Conservation (phyloP, 2,113 vertebrate genomes). For the Smithornis capensis region DNA sequence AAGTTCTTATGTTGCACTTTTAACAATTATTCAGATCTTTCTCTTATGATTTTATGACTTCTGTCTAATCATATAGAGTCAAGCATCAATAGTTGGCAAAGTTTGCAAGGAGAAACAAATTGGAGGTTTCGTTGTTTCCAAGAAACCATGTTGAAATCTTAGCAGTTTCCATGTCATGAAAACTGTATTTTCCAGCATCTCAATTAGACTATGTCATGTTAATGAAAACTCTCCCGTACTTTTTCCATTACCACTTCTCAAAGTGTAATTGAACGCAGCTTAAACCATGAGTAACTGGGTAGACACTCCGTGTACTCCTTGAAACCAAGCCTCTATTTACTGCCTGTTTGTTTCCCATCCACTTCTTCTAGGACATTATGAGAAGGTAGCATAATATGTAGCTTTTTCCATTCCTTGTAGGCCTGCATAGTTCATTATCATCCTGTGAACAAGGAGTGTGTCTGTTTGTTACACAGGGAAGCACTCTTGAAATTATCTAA, state of each 20-base stretch:
- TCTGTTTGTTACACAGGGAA: neutral
- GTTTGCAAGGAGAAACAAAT: neutral
- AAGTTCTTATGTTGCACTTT: neutral
- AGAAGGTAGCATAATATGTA: neutral
- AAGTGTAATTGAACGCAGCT: neutral
- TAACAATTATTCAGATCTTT: neutral
- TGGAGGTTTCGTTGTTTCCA: neutral
- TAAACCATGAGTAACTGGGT: neutral
- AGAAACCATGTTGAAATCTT: neutral
- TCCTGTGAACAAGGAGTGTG: neutral
- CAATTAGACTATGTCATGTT: neutral
- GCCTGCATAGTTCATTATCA: neutral
- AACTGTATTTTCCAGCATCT: neutral
- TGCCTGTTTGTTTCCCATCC: rapidly evolving
- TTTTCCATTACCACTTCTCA: neutral
- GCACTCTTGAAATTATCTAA: neutral
- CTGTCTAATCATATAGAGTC: neutral
- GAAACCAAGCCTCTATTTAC: neutral
- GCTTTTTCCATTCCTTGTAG: neutral
- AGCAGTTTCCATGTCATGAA: neutral
- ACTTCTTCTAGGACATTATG: neutral
- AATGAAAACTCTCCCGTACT: neutral
- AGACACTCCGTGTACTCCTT: neutral
- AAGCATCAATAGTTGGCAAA: neutral
- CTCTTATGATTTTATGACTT: neutral